These are phyloP conservation scores for Spodoptera picta DNA, from an alignment of 2,888 invertebrate genomes.

Conservation along the genomic window DNA sequence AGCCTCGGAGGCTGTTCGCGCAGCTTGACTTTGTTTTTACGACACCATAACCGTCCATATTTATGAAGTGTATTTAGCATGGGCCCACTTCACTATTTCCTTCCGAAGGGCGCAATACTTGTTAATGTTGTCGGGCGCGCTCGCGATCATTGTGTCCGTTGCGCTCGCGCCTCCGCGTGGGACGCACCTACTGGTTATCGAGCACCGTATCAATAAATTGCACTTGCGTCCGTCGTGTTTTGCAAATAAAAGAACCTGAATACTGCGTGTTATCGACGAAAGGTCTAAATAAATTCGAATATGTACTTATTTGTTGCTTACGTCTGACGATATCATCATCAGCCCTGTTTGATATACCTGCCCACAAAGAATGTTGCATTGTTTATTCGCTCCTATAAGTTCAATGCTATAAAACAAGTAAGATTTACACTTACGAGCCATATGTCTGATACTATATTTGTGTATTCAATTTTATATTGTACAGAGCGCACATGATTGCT, in stretches of 20 bases:
- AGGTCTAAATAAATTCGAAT: conserved; percentile 85
- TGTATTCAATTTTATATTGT: conserved; percentile 64
- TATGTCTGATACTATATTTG: conserved; percentile 59
- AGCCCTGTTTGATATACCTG: conserved; percentile 46
- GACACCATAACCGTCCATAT: conserved; percentile 82
- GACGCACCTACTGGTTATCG: conserved; percentile 85
- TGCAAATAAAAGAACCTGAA: conserved; percentile 82
- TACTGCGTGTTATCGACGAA: conserved; percentile 81
- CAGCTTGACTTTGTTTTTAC: conserved; percentile 87
- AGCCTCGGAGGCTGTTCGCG: conserved; percentile 73
- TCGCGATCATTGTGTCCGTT: conserved; percentile 67
- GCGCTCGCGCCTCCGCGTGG: conserved; percentile 75
- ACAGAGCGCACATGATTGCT: conserved; percentile 62
- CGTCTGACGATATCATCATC: conserved; percentile 81
- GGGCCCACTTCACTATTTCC: conserved; percentile 76
- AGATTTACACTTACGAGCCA: conserved; percentile 50
- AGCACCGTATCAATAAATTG: conserved; percentile 86
- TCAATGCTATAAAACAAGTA: conserved; percentile 22
- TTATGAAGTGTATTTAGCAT: conserved; percentile 85
- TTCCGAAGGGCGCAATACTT: conserved; percentile 77
- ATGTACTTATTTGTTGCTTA: conserved; percentile 79
- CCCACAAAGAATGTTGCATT: conserved; percentile 23
- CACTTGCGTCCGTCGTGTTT: conserved; percentile 82
- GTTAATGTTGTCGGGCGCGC: conserved; percentile 68
- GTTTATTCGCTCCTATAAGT: conserved; percentile 44